Evolutionary conservation across 2,888 invertebrate genomes (phyloP).

Genomic region (Cancer borealis): DNA sequence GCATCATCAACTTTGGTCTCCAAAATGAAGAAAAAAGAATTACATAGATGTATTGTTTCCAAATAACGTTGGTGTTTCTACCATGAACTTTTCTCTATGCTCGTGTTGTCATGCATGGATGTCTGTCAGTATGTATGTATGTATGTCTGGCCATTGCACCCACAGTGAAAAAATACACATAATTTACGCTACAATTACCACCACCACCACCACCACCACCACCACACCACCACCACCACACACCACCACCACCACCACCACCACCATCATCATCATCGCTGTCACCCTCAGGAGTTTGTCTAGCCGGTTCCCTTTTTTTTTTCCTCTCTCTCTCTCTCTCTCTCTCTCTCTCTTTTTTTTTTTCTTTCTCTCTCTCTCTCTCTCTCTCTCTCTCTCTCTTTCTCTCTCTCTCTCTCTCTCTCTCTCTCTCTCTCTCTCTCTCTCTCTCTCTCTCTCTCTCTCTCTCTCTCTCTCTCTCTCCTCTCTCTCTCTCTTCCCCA

Average conservation of each 20-base stretch:
- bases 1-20: no score
- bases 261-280: background rate
- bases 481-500: background rate
- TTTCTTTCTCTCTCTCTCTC: no score
- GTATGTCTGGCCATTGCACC: background rate
- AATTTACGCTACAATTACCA: background rate
- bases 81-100: no score
- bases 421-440: no score
- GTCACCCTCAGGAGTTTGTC: background rate
- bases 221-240: constrained; percentile 3
- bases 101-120: no score
- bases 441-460: no score
- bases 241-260: background rate
- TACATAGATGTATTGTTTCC: no score
- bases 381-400: no score
- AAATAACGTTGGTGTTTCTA: no score
- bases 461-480: no score
- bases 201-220: background rate
- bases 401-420: background rate
- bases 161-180: background rate
- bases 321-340: background rate
- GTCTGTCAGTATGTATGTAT: background rate
- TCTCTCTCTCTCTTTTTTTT: no score
- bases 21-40: no score
- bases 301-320: background rate